Percentiles rank a stretch among this genome's conserved stretches.
phyloP scores from a whole-genome alignment of 2,113 vertebrate species.

The Austrofundulus limnaeus region DNA sequence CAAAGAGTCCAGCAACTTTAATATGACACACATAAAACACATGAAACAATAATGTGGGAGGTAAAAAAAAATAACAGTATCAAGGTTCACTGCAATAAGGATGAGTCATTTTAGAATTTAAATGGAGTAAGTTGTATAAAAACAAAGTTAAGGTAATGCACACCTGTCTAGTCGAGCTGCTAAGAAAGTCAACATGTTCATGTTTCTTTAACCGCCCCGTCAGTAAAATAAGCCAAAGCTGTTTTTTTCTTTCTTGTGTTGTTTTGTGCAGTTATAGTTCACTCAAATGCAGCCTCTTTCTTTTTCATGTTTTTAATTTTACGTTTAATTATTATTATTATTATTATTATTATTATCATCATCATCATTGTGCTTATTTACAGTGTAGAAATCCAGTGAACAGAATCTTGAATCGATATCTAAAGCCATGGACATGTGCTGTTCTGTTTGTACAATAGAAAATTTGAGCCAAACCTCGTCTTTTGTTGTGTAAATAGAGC shows the following conservation, averaged over 20 bases:
- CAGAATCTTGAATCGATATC: constrained; percentile 89
- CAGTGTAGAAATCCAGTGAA: constrained; percentile 87
- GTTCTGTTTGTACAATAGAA: constrained; percentile 92
- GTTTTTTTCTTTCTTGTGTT: constrained; percentile 82
- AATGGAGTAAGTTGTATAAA: constrained; percentile 59
- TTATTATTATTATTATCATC: constrained; percentile 41
- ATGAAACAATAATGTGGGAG: constrained; percentile 32
- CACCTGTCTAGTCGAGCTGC: constrained; percentile 89
- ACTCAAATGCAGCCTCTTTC: constrained; percentile 82
- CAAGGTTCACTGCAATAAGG: constrained; percentile 71
- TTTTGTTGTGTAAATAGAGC: constrained; percentile 90
- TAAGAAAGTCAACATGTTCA: constrained; percentile 89
- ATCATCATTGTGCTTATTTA: constrained; percentile 79
- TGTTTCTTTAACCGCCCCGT: constrained; percentile 91
- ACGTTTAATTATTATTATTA: constrained; percentile 12
- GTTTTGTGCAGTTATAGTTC: constrained; percentile 87
- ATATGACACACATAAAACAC: constrained; percentile 20
- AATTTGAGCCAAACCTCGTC: constrained; percentile 95
- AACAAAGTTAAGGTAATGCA: constrained; percentile 64
- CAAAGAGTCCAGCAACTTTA: constrained; percentile 25
- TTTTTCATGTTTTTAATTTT: constrained; percentile 74
- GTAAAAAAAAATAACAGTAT: constrained; percentile 43
- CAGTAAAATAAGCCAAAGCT: constrained; percentile 99
- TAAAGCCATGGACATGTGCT: constrained; percentile 98
- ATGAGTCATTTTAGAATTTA: constrained; percentile 65